Evolutionary conservation across 1,140 invertebrate genomes (phyloP), one percentile per base, ranked within the genome.

Genomic region (Zaprionus davidi): DNA sequence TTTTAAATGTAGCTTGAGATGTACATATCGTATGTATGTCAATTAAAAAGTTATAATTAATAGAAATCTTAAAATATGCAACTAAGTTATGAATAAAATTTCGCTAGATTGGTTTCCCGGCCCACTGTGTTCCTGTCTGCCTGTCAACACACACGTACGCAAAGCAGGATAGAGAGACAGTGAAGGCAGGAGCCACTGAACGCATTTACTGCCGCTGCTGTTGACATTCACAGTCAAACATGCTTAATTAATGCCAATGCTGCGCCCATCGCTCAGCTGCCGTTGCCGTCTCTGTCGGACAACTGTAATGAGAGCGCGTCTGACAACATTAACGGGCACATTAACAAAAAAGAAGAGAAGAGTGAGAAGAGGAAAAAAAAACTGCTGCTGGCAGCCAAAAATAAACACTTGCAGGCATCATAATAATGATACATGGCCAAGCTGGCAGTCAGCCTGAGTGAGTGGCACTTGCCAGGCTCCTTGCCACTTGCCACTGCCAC

Each of bases 181-280:
- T 20, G 36, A 44, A 20, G 24, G 41, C 36, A 38, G 36, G 13
- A 78, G 26, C 17, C 7, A 53, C 9, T 22, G 38, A 49, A 20
- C 46, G 62, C 28, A 55, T 55, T 65, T 66, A 53, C 64, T 66
- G 41, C 64, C 56, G 41, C 26, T 56, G 87, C 83, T 83, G 84
- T 84, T 91, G 90, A 90, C 82, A 90, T 91, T 90, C 83, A 71
- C 87, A 87, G 85, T 87, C 84, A 90, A 91, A 91, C 88, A 91
- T 86, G 88, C 88, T 91, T 91, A 91, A 91, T 91, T 91, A 91
- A 91, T 90, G 87, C 82, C 87, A 84, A 78, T 57, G 69, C 68
- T 63, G 81, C 69, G 66, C 69, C 73, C 83, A 76, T 87, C 74
- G 69, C 57, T 62, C 84, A 71, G 62, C 66, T 15, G 63, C 66